Evolutionary conservation across 2,797 vertebrate genomes (phyloP).

Genomic region (Aselliscus stoliczkanus): DNA sequence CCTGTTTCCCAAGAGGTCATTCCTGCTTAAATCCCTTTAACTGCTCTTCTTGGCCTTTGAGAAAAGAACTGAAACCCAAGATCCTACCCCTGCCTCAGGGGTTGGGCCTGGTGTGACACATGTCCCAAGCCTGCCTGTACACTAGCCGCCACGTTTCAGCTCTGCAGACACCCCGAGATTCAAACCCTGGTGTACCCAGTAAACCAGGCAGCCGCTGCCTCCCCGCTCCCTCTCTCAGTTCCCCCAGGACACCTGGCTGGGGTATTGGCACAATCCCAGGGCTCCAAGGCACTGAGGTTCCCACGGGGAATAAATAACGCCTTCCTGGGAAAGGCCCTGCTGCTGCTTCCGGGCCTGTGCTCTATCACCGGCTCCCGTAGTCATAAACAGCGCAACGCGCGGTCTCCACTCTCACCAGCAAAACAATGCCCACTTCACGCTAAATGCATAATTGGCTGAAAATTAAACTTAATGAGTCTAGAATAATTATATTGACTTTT

Average conservation of each 20-base stretch:
- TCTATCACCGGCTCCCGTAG: too few species aligned
- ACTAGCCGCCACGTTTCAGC: background rate
- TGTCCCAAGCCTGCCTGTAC: background rate
- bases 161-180: background rate
- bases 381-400: conserved; percentile 69
- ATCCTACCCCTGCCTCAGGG: background rate
- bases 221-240: background rate
- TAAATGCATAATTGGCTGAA: conserved; percentile 80
- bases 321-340: background rate
- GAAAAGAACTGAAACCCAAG: background rate
- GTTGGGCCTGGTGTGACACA: background rate
- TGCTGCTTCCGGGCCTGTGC: too few species aligned
- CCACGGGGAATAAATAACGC: background rate
- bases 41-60: background rate
- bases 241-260: background rate
- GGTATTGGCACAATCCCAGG: background rate
- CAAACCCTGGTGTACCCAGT: background rate
- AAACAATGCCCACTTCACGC: conserved; percentile 73
- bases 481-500: conserved; percentile 82
- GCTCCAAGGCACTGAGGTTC: rapidly evolving
- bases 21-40: background rate
- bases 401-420: conserved; percentile 59
- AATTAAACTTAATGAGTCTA: conserved; percentile 82
- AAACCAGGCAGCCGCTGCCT: background rate
- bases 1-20: background rate